phyloP scores from a whole-genome alignment of 2,797 vertebrate species.

The Huso huso region DNA sequence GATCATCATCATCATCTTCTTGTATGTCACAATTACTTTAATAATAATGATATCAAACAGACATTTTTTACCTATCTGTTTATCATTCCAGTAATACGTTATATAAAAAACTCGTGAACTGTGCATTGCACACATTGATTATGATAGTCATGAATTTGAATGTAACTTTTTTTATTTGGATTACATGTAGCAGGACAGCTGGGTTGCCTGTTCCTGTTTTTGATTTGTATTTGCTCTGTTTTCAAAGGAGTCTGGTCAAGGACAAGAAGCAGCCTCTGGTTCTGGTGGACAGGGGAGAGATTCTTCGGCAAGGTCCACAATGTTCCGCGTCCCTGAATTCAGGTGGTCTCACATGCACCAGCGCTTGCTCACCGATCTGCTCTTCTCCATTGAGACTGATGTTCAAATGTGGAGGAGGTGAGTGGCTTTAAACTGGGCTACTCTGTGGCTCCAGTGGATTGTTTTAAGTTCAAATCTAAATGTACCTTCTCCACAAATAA shows the following conservation, averaged over 20 bases:
- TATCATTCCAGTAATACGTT: background rate
- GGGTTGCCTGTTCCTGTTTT: background rate
- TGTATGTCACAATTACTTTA: no score
- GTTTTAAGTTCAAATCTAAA: no score
- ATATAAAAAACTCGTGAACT: background rate
- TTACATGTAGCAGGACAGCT: constrained; percentile 5
- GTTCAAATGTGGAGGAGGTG: constrained; percentile 98
- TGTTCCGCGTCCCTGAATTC: constrained; percentile 95
- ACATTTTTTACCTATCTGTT: background rate
- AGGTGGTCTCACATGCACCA: constrained; percentile 95
- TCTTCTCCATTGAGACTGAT: constrained; percentile 96
- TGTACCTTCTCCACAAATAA: no score
- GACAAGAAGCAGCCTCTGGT: constrained; percentile 37
- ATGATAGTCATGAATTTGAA: background rate
- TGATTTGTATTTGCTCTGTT: background rate
- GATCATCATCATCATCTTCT: no score
- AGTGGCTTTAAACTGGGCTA: constrained; percentile 5
- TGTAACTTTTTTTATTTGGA: background rate
- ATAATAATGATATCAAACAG: no score
- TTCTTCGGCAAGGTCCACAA: constrained; percentile 58
- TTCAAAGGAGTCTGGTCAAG: constrained; percentile 54
- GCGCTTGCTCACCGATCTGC: constrained; percentile 87
- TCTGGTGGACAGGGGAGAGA: constrained; percentile 60
- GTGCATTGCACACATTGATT: background rate
- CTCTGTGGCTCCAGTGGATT: no score